Conservation (phyloP, 2,888 invertebrate genomes). For the Epinotia bilunana region DNA sequence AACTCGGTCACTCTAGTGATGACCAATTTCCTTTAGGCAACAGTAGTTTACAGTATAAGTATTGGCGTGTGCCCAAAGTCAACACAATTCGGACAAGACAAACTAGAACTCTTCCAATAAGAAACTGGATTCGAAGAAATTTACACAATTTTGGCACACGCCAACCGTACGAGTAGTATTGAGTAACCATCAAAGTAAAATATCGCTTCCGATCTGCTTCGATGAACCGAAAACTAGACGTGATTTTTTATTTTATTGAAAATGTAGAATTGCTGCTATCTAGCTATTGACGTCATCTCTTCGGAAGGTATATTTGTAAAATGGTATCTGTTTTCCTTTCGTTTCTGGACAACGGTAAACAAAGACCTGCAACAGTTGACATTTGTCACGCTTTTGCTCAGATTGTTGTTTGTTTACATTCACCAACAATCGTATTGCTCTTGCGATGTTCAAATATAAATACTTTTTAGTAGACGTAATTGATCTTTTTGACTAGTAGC, state of each 20-base stretch:
- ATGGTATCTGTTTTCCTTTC: neutral
- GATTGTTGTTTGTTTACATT: constrained; percentile 8
- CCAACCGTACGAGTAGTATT: constrained; percentile 42
- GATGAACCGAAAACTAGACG: constrained; percentile 21
- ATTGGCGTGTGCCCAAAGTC: constrained; percentile 55
- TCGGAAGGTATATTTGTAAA: neutral
- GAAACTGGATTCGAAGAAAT: constrained; percentile 47
- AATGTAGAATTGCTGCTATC: neutral
- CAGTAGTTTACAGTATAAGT: constrained; percentile 41
- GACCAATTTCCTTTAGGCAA: constrained; percentile 44
- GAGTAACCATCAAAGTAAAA: constrained; percentile 48
- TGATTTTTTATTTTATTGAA: neutral
- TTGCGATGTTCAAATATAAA: neutral
- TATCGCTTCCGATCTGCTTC: constrained; percentile 41
- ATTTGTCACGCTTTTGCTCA: neutral
- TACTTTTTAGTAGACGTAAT: neutral
- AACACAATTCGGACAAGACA: constrained; percentile 49
- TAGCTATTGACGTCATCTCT: neutral
- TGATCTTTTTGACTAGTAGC: neutral
- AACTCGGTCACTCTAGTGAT: constrained; percentile 29
- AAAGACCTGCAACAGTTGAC: neutral
- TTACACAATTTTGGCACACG: constrained; percentile 48
- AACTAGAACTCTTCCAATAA: constrained; percentile 44
- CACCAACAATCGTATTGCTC: neutral
- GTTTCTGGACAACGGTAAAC: neutral